Evolutionary conservation across 2,797 vertebrate genomes (phyloP).

Genomic region (Acipenser transmontanus): DNA sequence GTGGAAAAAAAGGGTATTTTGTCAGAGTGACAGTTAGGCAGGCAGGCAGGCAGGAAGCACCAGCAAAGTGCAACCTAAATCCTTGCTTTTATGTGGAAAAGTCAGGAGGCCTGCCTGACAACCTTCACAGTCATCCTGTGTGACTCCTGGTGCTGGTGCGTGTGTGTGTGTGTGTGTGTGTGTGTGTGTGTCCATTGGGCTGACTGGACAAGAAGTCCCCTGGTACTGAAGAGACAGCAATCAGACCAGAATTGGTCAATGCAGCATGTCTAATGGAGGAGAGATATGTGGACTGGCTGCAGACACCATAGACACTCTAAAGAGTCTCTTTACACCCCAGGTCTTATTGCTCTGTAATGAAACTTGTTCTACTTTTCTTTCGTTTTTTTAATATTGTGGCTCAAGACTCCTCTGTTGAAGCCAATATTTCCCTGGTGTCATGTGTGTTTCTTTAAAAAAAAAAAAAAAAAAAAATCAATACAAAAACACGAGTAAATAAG

Average conservation of each 20-base stretch:
- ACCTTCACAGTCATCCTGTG: conserved; percentile 27
- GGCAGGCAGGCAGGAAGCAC: conserved; percentile 16
- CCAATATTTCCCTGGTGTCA: conserved; percentile 69
- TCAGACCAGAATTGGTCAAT: conserved; percentile 72
- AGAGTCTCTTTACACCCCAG: conserved; percentile 74
- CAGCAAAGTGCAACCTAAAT: conserved; percentile 57
- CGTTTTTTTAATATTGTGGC: conserved; percentile 70
- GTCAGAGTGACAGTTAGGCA: conserved; percentile 45
- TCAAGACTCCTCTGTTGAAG: conserved; percentile 36
- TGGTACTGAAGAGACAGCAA: conserved; percentile 7
- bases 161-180: conserved; percentile 34
- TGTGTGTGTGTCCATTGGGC: conserved; percentile 59
- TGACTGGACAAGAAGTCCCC: conserved; percentile 70
- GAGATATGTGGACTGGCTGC: conserved; percentile 68
- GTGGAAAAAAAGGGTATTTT: conserved; percentile 31
- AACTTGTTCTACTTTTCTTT: conserved; percentile 44
- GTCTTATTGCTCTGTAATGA: conserved; percentile 78
- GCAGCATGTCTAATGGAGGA: conserved; percentile 75
- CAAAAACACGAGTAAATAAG: conserved; percentile 11
- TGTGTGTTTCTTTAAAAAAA: conserved; percentile 66
- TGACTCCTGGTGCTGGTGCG: conserved; percentile 43
- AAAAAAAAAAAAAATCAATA: conserved; percentile 71
- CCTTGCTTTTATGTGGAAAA: conserved; percentile 56
- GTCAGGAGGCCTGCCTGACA: conserved; percentile 55
- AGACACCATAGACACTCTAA: conserved; percentile 76